Conservation (phyloP, 2,797 vertebrate genomes). For the Phataginus tricuspis region DNA sequence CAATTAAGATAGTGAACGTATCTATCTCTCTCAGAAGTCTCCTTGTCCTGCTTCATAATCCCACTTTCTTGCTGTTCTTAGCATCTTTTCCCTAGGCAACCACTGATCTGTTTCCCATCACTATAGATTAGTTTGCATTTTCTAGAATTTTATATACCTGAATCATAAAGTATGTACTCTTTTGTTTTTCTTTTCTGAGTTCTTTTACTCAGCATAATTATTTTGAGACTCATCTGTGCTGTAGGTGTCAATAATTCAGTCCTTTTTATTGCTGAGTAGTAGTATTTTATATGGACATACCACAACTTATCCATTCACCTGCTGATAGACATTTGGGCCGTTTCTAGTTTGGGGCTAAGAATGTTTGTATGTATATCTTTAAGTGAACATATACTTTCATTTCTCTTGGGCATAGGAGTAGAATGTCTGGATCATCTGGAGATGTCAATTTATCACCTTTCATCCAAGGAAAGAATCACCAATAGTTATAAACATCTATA, state of each 20-base stretch:
- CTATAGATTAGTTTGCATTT: background rate
- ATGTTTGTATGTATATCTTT: background rate
- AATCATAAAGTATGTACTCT: background rate
- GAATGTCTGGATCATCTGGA: background rate
- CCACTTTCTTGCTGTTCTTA: background rate
- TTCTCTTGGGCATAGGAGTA: background rate
- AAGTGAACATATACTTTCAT: background rate
- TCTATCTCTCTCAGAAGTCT: background rate
- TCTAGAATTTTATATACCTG: background rate
- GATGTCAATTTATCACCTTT: background rate
- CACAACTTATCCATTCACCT: slow-evolving; percentile 2
- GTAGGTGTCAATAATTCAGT: background rate
- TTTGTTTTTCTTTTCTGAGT: background rate
- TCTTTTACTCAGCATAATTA: slow-evolving; percentile 36
- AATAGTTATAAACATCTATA: background rate
- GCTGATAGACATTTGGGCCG: background rate
- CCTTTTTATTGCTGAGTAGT: background rate
- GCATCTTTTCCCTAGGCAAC: background rate
- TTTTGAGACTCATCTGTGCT: background rate
- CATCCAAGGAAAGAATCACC: background rate
- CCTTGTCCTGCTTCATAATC: background rate
- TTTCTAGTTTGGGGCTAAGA: background rate
- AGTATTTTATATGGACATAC: background rate
- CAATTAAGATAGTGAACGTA: background rate
- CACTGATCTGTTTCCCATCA: background rate